Evolutionary conservation across 2,888 invertebrate species (phyloP).

Genomic region (Apocheima hispidaria): DNA sequence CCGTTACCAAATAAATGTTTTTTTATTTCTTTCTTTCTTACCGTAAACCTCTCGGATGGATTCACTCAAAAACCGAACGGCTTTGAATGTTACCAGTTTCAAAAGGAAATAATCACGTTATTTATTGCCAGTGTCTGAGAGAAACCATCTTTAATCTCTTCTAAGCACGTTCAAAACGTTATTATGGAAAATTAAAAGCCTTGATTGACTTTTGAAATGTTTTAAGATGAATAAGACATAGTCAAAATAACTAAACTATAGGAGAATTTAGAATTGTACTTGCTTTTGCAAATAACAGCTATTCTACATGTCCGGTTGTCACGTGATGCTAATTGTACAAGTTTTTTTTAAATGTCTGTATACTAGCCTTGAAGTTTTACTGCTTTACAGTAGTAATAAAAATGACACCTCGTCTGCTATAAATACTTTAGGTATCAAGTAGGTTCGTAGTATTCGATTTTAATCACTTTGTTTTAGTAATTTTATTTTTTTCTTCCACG

Average conservation of each 20-base stretch:
- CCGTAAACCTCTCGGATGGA: constrained; percentile 67
- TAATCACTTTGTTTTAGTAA: constrained; percentile 30
- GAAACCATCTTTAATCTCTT: constrained; percentile 79
- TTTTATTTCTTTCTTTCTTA: constrained; percentile 8
- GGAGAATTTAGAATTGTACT: neutral
- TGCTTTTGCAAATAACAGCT: constrained; percentile 2
- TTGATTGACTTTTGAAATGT: constrained; percentile 74
- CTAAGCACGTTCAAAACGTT: constrained; percentile 75
- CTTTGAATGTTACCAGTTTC: constrained; percentile 70
- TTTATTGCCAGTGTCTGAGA: constrained; percentile 78
- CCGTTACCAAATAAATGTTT: constrained; percentile 51
- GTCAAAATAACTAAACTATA: constrained; percentile 56
- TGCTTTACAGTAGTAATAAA: constrained; percentile 47
- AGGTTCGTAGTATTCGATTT: constrained; percentile 35
- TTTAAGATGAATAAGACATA: constrained; percentile 68
- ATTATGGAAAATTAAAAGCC: constrained; percentile 80
- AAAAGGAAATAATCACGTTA: constrained; percentile 83
- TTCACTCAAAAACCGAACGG: constrained; percentile 68
- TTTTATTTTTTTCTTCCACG: constrained; percentile 18
- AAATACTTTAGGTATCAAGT: constrained; percentile 31
- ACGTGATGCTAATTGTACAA: constrained; percentile 37
- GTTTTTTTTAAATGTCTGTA: constrained; percentile 35
- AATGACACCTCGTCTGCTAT: constrained; percentile 35
- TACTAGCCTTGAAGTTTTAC: constrained; percentile 41
- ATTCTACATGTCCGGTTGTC: constrained; percentile 30